These are phyloP conservation scores for Charanyca ferruginea DNA, from an alignment of 2,888 invertebrate species.

Conservation along the genomic window DNA sequence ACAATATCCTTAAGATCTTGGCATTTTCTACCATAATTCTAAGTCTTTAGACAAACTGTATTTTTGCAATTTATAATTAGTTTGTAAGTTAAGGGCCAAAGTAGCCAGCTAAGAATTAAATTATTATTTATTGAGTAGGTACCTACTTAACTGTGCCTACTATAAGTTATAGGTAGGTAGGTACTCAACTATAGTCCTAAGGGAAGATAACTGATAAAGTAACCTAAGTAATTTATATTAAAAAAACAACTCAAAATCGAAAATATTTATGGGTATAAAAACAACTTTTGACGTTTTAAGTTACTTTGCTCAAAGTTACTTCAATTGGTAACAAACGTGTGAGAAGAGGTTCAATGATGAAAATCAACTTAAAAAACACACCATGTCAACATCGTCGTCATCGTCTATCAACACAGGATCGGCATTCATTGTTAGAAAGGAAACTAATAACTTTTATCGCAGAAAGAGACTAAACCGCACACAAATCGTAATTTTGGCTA, in stretches of 20 bases:
- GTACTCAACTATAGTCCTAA: too few species aligned
- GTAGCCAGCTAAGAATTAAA: too few species aligned
- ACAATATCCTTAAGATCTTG: too few species aligned
- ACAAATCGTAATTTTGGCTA: not conserved
- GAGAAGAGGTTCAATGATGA: not conserved
- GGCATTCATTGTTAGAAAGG: slow-evolving; percentile 29
- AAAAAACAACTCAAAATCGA: not conserved
- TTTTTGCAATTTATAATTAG: too few species aligned
- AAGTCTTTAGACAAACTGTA: too few species aligned
- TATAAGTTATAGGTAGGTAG: too few species aligned
- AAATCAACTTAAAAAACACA: slow-evolving; percentile 17
- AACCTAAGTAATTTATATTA: not conserved
- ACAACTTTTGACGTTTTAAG: not conserved
- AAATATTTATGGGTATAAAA: not conserved
- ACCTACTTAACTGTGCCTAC: too few species aligned
- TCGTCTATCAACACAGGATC: slow-evolving; percentile 40
- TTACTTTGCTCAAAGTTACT: too few species aligned
- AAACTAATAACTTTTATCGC: not conserved
- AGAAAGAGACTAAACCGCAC: not conserved
- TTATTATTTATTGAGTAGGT: too few species aligned
- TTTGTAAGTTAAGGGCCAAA: too few species aligned
- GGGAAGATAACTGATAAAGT: not conserved
- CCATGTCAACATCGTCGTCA: slow-evolving; percentile 55
- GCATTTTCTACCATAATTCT: too few species aligned
- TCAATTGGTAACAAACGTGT: too few species aligned